Conservation (phyloP, 2,113 vertebrate species). For the Alaudala cheleensis region DNA sequence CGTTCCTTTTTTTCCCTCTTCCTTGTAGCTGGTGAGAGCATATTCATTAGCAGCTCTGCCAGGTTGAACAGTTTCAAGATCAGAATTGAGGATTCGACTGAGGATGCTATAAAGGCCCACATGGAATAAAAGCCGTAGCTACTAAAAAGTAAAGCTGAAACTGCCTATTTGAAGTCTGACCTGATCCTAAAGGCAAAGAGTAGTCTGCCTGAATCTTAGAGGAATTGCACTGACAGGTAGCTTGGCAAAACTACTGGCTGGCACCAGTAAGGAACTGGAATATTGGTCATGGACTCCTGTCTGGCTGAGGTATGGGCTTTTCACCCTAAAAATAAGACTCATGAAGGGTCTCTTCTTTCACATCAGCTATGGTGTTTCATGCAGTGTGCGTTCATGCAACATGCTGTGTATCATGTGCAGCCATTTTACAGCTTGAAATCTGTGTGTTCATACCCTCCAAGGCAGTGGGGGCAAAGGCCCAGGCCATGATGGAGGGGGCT, state of each 20-base stretch:
- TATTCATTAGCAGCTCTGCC: not conserved
- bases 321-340: not conserved
- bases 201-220: not conserved
- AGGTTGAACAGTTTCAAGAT: not conserved
- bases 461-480: not conserved
- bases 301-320: not conserved
- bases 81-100: not conserved
- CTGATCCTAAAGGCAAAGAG: not conserved
- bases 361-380: not conserved
- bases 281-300: not conserved
- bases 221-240: not conserved
- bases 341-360: not conserved
- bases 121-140: not conserved
- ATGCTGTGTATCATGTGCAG: not conserved
- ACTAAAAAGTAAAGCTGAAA: not conserved
- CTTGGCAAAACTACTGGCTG: not conserved
- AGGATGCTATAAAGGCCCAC: not conserved
- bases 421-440: not conserved
- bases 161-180: not conserved
- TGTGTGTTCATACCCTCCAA: not conserved
- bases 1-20: not conserved
- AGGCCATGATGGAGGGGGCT: not conserved
- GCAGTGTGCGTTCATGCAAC: not conserved
- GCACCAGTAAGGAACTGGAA: not conserved
- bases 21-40: not conserved